Conservation (phyloP, 1,140 invertebrate species). For the Drosophila rhopaloa region DNA sequence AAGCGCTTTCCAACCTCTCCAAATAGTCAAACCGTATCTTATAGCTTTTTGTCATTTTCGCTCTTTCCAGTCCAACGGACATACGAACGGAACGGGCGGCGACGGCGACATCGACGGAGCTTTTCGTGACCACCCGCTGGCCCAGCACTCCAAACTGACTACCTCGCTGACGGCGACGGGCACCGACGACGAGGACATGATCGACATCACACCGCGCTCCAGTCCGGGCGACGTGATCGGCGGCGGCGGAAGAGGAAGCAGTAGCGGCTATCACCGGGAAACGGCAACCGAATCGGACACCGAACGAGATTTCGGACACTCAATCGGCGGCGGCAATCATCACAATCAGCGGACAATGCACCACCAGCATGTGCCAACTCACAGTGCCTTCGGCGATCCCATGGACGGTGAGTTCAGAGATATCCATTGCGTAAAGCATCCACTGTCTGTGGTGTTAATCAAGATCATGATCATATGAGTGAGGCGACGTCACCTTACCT, state of each 20-base stretch:
- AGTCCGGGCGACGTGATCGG: slow-evolving; percentile 75
- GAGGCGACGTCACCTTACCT: slow-evolving; percentile 40
- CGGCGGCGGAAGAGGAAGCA: slow-evolving; percentile 28
- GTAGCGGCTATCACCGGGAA: slow-evolving; percentile 62
- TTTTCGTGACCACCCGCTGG: slow-evolving; percentile 72
- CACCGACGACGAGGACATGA: slow-evolving; percentile 88
- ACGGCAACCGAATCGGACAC: slow-evolving; percentile 77
- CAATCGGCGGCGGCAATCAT: slow-evolving; percentile 21
- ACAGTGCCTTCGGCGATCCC: slow-evolving; percentile 82
- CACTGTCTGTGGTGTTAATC: slow-evolving; percentile 45
- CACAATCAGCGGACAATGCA: slow-evolving; percentile 66
- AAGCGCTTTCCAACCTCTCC: slow-evolving; percentile 15
- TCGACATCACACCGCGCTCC: slow-evolving; percentile 86
- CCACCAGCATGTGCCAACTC: slow-evolving; percentile 81
- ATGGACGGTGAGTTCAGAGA: slow-evolving; percentile 75
- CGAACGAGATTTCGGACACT: slow-evolving; percentile 65
- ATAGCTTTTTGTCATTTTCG: slow-evolving; percentile 4
- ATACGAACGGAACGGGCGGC: slow-evolving; percentile 59
- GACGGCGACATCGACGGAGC: slow-evolving; percentile 37
- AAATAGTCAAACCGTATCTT: slow-evolving; percentile 9
- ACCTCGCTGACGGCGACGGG: slow-evolving; percentile 70
- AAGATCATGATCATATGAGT: slow-evolving; percentile 47
- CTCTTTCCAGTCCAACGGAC: slow-evolving; percentile 74
- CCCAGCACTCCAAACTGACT: slow-evolving; percentile 60
- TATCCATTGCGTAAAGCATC: slow-evolving; percentile 32